A percentile compares a stretch with the other conserved stretches of the same genome.
Conservation (phyloP, 1,140 invertebrate genomes). For the Akabosia matsudoensis region DNA sequence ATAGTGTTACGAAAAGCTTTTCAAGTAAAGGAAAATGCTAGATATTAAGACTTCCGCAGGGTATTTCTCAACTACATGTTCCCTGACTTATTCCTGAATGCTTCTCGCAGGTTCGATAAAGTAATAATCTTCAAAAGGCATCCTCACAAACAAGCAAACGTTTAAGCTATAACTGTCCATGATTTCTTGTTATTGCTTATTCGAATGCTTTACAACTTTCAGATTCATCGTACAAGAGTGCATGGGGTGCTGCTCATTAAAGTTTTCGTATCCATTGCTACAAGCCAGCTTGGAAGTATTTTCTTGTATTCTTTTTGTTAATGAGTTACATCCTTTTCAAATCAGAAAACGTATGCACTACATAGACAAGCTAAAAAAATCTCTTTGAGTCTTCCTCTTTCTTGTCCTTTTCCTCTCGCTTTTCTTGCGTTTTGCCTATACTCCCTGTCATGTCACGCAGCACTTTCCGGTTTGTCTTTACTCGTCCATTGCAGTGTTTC, state of each 20-base stretch:
- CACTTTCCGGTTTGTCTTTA: slow-evolving; percentile 3
- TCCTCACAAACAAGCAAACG: no score
- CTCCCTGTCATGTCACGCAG: slow-evolving; percentile 7
- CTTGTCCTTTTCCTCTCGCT: not conserved
- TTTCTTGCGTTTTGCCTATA: slow-evolving; percentile 10
- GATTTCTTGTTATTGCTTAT: no score
- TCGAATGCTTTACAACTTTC: no score
- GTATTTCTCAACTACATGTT: slow-evolving; percentile 59
- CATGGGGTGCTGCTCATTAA: slow-evolving; percentile 61
- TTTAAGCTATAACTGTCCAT: no score
- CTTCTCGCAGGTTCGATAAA: slow-evolving; percentile 65
- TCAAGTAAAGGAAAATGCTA: slow-evolving; percentile 59
- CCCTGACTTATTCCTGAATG: slow-evolving; percentile 64
- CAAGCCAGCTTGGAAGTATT: no score
- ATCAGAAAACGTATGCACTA: not conserved
- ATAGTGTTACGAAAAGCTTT: not conserved
- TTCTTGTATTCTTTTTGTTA: no score
- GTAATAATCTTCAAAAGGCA: no score
- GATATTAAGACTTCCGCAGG: slow-evolving; percentile 62
- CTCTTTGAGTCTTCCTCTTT: slow-evolving; percentile 9
- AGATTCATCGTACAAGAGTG: slow-evolving; percentile 65
- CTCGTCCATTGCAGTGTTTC: no score
- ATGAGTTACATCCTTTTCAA: no score
- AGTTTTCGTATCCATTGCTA: no score
- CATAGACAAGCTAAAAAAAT: not conserved